phyloP scores from a whole-genome alignment of 2,113 vertebrate genomes.

The Chaetops frenatus region DNA sequence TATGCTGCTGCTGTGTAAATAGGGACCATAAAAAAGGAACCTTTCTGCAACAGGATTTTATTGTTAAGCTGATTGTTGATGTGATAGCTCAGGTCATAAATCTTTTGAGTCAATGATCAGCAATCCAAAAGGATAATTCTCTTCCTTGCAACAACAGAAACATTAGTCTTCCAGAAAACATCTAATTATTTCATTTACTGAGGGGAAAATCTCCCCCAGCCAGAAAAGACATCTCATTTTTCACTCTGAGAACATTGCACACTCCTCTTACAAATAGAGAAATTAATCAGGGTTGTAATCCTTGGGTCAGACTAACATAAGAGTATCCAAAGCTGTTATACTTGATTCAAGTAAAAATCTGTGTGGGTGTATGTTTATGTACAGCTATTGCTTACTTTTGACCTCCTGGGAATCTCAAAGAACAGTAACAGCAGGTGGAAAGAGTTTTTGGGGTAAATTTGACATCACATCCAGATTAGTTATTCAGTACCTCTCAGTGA shows the following conservation, averaged over 20 bases:
- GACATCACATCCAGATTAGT: background rate
- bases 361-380: slow-evolving; percentile 36
- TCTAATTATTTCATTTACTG: background rate
- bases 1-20: slow-evolving; percentile 8
- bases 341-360: background rate
- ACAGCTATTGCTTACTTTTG: slow-evolving; percentile 23
- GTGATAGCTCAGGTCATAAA: background rate
- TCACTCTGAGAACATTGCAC: background rate
- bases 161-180: background rate
- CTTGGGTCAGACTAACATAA: background rate
- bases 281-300: background rate
- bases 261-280: background rate
- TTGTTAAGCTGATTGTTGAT: slow-evolving; percentile 36
- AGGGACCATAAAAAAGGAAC: background rate
- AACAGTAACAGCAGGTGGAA: slow-evolving; percentile 8
- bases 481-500: background rate
- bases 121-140: background rate
- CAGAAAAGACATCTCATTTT: background rate
- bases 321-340: background rate
- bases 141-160: background rate
- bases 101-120: background rate
- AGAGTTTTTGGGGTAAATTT: background rate
- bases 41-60: background rate
- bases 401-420: slow-evolving; percentile 12
- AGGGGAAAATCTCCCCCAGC: background rate